Base-by-base conservation (phyloP, 2,888 invertebrate species). In the Pachliopta kotzebuea region DNA sequence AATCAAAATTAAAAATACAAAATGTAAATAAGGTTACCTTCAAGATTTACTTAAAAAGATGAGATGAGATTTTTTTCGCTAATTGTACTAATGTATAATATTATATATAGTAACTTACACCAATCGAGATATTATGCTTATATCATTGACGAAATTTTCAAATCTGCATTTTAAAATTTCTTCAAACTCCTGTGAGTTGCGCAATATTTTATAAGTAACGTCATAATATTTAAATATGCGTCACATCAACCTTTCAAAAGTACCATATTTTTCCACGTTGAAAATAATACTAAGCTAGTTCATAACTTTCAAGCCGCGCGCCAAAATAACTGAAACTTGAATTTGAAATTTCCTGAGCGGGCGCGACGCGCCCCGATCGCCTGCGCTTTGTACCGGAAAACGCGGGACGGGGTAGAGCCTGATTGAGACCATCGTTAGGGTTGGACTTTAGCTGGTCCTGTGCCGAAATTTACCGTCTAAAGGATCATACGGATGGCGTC, bases 401-500 rank as follows among this genome's bases (percentile, higher is more conserved):
- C 24, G 42, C 20, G 21, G 42, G 42, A 52, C 63, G 58, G 55
- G 21, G 23, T 29, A 50, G 29, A 21, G 24, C 54, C 37, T 26
- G 64, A 52, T 62, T 60, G 54, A 52, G 65, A 31, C 62, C 23
- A 37, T 45, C 52, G 24, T 49, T 49, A 45, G 26, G 56, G 50
- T 45, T 62, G 63, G 59, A 42, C 60, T 49, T 55, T 55, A 49
- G 60, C 21, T 31, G 6, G 31, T 54, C 58, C 58, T 57, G 54
- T 65, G 57, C 66, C 66, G 50, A 63, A 68, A 60, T 60, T 54
- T 63, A 54, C 53, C 57, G 60, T 42, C 58, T 63, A 18, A 54
- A 45, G 63, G 63, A 63, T 63, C 58, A 63, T 54, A 50, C 45
- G 58, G 57, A 21, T 63, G 60, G 63, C 71, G 69, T 68, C 69